phyloP scores from a whole-genome alignment of 2,113 vertebrate genomes.

The Poeciliopsis occidentalis region DNA sequence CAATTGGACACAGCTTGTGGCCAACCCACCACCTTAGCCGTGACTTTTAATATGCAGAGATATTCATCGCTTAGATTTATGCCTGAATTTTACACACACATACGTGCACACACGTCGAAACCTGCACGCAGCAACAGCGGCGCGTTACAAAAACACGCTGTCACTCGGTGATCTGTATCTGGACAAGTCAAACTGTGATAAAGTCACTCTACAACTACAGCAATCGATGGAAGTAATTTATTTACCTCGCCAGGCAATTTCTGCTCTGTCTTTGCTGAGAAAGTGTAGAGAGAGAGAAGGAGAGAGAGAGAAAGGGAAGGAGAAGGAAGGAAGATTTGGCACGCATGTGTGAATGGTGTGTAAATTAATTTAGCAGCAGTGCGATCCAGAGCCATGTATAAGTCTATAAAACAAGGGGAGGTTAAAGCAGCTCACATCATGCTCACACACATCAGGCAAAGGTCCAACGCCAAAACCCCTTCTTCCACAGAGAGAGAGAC shows the following conservation, averaged over 20 bases:
- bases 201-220: slow-evolving; percentile 81
- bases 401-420: slow-evolving; percentile 81
- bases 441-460: slow-evolving; percentile 72
- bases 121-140: slow-evolving; percentile 34
- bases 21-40: slow-evolving; percentile 26
- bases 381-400: slow-evolving; percentile 74
- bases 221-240: slow-evolving; percentile 85
- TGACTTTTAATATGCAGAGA: slow-evolving; percentile 71
- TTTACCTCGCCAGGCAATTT: slow-evolving; percentile 80
- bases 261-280: slow-evolving; percentile 73
- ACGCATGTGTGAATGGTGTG: slow-evolving; percentile 72
- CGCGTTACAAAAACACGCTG: slow-evolving; percentile 61
- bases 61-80: slow-evolving; percentile 70
- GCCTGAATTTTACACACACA: slow-evolving; percentile 48
- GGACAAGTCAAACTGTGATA: slow-evolving; percentile 81
- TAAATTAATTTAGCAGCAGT: slow-evolving; percentile 80
- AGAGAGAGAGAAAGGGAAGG: slow-evolving; percentile 29
- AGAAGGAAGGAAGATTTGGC: slow-evolving; percentile 68
- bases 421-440: slow-evolving; percentile 76
- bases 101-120: slow-evolving; percentile 8
- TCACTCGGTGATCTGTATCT: slow-evolving; percentile 77
- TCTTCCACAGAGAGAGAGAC: slow-evolving; percentile 62
- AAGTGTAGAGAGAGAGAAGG: slow-evolving; percentile 31
- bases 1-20: slow-evolving; percentile 15
- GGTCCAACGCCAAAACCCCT: slow-evolving; percentile 70